Evolutionary conservation across 2,797 vertebrate species (phyloP).

Genomic region (Smutsia temminckii): DNA sequence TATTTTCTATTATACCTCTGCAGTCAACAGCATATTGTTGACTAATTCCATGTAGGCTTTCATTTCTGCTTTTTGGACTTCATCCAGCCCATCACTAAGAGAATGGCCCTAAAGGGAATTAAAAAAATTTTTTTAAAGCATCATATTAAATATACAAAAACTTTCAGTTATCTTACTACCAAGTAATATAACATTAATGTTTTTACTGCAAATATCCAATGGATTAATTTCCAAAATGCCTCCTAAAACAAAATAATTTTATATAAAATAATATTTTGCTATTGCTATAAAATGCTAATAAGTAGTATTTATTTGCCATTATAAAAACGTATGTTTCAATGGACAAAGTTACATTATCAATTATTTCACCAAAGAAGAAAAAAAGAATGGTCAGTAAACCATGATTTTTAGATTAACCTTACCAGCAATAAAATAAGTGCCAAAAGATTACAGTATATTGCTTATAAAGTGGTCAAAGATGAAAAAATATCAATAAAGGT

Average conservation of each 20-base stretch:
- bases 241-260: constrained; percentile 52
- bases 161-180: constrained; percentile 65
- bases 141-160: constrained; percentile 72
- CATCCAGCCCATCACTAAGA: constrained; percentile 95
- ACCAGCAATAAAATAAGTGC: constrained; percentile 44
- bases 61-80: constrained; percentile 98
- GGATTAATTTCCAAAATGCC: constrained; percentile 52
- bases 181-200: constrained; percentile 45
- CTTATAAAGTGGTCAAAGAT: constrained; percentile 28
- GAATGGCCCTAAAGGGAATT: constrained; percentile 92
- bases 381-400: constrained; percentile 50
- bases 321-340: constrained; percentile 37
- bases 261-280: constrained; percentile 45
- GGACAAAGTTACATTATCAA: constrained; percentile 20
- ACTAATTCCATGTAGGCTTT: constrained; percentile 99
- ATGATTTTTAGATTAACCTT: constrained; percentile 2
- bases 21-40: constrained; percentile 98
- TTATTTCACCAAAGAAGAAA: constrained; percentile 58
- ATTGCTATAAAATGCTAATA: constrained; percentile 14
- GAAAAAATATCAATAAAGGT: not conserved
- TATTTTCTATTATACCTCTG: constrained; percentile 90
- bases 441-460: not conserved
- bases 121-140: constrained; percentile 67
- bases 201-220: constrained; percentile 34
- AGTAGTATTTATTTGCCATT: constrained; percentile 8